phyloP scores from a whole-genome alignment of 2,888 invertebrate genomes.

The Agrotis exclamationis region DNA sequence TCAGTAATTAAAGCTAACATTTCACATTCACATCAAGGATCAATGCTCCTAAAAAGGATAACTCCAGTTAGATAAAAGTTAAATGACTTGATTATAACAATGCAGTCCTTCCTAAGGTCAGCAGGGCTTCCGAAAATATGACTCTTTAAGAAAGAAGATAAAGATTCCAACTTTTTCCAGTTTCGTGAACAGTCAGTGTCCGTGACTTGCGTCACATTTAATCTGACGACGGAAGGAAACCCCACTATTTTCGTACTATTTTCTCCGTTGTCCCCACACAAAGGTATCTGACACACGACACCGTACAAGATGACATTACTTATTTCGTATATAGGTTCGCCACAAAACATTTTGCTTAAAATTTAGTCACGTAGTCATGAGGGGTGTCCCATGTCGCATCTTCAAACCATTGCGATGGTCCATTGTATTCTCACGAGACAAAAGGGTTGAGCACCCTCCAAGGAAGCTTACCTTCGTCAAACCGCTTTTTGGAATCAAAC shows the following conservation, averaged over 20 bases:
- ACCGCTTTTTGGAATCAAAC: conserved; percentile 84
- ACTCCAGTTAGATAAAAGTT: background rate
- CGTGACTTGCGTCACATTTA: conserved; percentile 13
- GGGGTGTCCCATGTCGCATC: conserved; percentile 88
- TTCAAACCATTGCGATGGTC: conserved; percentile 88
- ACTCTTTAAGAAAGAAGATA: background rate
- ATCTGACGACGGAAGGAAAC: conserved; percentile 6
- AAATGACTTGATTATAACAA: background rate
- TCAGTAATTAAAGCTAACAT: no score
- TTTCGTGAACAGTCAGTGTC: background rate
- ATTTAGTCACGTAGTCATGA: conserved; percentile 88
- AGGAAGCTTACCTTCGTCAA: conserved; percentile 88
- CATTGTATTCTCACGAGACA: conserved; percentile 90
- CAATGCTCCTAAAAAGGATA: background rate
- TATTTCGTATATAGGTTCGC: conserved; percentile 82
- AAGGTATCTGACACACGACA: conserved; percentile 70
- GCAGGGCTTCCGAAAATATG: background rate
- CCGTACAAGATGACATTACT: conserved; percentile 85
- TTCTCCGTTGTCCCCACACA: conserved; percentile 50
- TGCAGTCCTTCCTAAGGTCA: background rate
- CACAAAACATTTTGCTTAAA: conserved; percentile 88
- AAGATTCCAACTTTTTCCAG: background rate
- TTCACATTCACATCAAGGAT: no score
- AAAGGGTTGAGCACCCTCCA: conserved; percentile 86
- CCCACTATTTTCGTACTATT: conserved; percentile 33